Evolutionary conservation across 2,888 invertebrate species (phyloP), one percentile per base, ranked within the genome.

Genomic region (Macroteleia sp.): DNA sequence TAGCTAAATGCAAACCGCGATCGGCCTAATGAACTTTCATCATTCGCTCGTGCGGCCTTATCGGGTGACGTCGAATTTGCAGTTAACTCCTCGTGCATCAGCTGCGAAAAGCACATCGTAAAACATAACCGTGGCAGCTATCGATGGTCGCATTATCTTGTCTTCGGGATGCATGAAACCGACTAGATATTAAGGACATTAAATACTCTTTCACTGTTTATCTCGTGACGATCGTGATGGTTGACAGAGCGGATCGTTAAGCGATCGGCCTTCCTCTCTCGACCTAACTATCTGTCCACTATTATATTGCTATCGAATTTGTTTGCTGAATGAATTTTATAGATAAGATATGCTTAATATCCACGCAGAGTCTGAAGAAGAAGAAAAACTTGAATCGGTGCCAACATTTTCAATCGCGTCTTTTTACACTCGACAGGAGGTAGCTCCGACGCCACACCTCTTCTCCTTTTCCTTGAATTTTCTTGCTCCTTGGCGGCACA

Each of bases 331-430:
- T 81, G 81, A 83, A 85, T 86, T 84, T 85, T 79, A 82, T 59
- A 77, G 82, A 82, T 77, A 74, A 77, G 79, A 34, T 76, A 79
- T 77, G 83, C 83, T 86, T 81, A 85, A 81, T 82, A 81, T 85
- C 84, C 84, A 83, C 81, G 83, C 81, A 83, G 82, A 83, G 81
- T 67, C 77, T 80, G 85, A 85, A 87, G 85, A 87, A 85, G 85
- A 82, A 81, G 78, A 77, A 80, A n/a, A n/a, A 81, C 76, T 87
- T 89, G 89, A 88, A 86, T 77, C 81, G 75, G 59, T 82, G 89
- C 89, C 90, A 89, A 85, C 84, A 74, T 86, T 89, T 88, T 87
- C 87, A 87, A 20, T 20, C 52, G 19, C 36, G n/a, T n/a, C n/a
- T n/a, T n/a, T n/a, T n/a, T n/a, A n/a, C 12, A 12, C 36, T 14